Evolutionary conservation across 2,113 vertebrate species (phyloP).

Genomic region (Ceyx melanurus): DNA sequence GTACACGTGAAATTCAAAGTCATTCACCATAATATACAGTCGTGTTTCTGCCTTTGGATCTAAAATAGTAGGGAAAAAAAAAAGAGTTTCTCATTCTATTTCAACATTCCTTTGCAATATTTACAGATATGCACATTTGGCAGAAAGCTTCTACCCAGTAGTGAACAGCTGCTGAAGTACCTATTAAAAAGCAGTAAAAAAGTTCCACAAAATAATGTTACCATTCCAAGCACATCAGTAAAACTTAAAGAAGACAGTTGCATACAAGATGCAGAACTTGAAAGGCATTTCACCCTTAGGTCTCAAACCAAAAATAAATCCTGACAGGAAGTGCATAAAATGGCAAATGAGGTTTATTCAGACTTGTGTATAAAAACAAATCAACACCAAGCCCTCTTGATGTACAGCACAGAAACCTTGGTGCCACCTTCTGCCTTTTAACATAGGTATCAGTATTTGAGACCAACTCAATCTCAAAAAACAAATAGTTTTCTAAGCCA

Average conservation of each 20-base stretch:
- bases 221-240: not conserved
- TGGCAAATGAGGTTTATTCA: not conserved
- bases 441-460: not conserved
- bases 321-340: not conserved
- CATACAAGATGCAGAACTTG: not conserved
- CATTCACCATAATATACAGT: slow-evolving; percentile 93
- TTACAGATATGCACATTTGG: not conserved
- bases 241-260: not conserved
- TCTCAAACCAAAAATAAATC: not conserved
- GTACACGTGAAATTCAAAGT: slow-evolving; percentile 98
- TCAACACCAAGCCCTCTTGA: not conserved
- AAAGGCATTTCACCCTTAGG: not conserved
- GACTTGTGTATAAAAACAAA: not conserved
- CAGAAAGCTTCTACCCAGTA: not conserved
- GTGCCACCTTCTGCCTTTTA: not conserved
- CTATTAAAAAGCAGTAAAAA: not conserved
- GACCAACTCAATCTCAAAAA: not conserved
- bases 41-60: slow-evolving; percentile 98
- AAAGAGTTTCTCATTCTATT: not conserved
- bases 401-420: rapidly evolving
- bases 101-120: not conserved
- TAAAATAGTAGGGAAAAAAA: slow-evolving; percentile 41
- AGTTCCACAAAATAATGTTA: not conserved
- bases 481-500: not conserved
- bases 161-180: not conserved